Evolutionary conservation across 2,888 invertebrate species (phyloP), one percentile per base, ranked within the genome.

Genomic region (Stenodema calcarata): DNA sequence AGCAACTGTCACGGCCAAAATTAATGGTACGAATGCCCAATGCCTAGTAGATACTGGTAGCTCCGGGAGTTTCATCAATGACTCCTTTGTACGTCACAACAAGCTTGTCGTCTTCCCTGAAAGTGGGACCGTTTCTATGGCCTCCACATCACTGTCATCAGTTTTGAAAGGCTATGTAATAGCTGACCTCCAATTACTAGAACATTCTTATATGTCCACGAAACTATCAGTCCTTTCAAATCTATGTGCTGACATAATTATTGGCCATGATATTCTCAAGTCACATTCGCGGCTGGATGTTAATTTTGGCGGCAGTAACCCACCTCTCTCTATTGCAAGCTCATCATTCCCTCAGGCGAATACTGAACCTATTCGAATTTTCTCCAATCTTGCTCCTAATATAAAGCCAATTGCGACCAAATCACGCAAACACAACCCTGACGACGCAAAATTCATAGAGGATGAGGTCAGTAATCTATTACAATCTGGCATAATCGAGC

Each of bases 361-460:
- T 12, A 78, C 41, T 42, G 18, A 42, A n/a, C 78, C 78, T 16
- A 78, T 78, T 42, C 78, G 18, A 18, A 54, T 81, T 18, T 28
- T 81, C 28, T 54, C 23, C 14, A 81, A 81, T 54, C 50, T 81
- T 81, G 50, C 81, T 23, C 54, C 30, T 35, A 30, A 81, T 18
- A 12, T 50, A 14, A 54, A 69, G 75, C 79, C 86, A 16, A 62
- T 86, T n/a, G 62, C 73, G 3, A 86, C 81, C 41, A 54, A 70
- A 41, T 86, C 81, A 41, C 69, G 70, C 16, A 30, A 42, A 44
- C 70, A 86, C 27, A 35, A 54, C 47, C 23, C 9, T 27, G 81
- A 86, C 30, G 35, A 86, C 69, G 54, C 54, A 11, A 54, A 44
- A 27, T 86, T 86, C 30, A 86, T 86, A 41, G 28, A 81, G n/a